A percentile compares a stretch with the other conserved stretches of the same genome.
Evolutionary conservation across 1,140 invertebrate genomes (phyloP).

Genomic region (Agrypnia vestita): DNA sequence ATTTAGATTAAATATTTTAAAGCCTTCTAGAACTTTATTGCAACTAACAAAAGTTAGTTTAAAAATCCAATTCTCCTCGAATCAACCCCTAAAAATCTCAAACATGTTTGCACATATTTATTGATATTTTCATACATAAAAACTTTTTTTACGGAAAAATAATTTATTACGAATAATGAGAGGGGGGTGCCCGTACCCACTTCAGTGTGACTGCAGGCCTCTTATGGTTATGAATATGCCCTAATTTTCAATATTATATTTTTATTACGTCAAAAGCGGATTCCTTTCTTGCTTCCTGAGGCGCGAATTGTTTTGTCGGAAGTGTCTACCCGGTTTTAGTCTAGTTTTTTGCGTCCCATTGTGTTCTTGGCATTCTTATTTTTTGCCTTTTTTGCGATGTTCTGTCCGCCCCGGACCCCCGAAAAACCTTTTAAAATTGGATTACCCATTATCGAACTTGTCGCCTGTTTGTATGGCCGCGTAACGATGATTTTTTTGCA

Average conservation of each 20-base stretch:
- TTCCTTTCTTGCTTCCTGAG: slow-evolving; percentile 47
- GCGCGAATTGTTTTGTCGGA: slow-evolving; percentile 58
- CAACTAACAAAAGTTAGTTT: too few species aligned
- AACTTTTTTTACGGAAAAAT: slow-evolving; percentile 51
- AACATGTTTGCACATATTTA: slow-evolving; percentile 30
- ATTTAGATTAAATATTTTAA: too few species aligned
- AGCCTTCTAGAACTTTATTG: too few species aligned
- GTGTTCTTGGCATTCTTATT: slow-evolving; percentile 36
- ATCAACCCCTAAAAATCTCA: slow-evolving; percentile 1
- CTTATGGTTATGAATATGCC: slow-evolving; percentile 61
- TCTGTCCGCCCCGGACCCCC: slow-evolving; percentile 33
- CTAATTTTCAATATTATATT: slow-evolving; percentile 62
- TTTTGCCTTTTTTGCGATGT: slow-evolving; percentile 50
- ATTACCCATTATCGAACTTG: slow-evolving; percentile 60
- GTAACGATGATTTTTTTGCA: slow-evolving; percentile 38
- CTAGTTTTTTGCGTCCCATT: slow-evolving; percentile 52
- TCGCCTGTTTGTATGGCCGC: slow-evolving; percentile 47
- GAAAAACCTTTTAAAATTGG: slow-evolving; percentile 61
- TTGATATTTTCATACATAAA: slow-evolving; percentile 30
- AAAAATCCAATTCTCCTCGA: too few species aligned
- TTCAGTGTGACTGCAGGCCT: slow-evolving; percentile 44
- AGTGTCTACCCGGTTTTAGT: slow-evolving; percentile 51
- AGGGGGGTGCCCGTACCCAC: slow-evolving; percentile 48
- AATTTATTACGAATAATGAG: slow-evolving; percentile 58
- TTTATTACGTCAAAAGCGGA: slow-evolving; percentile 56